Conservation (phyloP, 1,140 invertebrate genomes). For the Acromyrmex echinatior region DNA sequence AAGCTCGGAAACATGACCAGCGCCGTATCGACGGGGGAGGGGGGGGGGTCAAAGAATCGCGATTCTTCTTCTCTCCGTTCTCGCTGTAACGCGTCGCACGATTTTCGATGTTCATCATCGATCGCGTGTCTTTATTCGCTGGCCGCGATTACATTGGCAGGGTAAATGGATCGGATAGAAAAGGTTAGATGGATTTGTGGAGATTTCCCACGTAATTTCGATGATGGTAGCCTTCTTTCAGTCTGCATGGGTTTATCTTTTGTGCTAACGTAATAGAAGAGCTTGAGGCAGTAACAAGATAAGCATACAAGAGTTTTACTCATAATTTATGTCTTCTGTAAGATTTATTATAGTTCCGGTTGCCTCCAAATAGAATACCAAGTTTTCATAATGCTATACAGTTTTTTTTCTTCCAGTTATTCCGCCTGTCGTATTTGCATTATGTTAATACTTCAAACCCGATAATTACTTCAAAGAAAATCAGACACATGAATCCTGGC, state of each 20-base stretch:
- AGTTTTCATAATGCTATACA: not conserved
- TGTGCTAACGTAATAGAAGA: slow-evolving; percentile 18
- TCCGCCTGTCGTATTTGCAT: not conserved
- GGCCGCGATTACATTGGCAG: slow-evolving; percentile 36
- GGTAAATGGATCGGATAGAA: slow-evolving; percentile 34
- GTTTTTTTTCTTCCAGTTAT: not conserved
- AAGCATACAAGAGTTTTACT: not conserved
- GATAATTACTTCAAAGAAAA: slow-evolving; percentile 17
- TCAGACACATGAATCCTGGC: not conserved
- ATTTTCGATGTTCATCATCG: slow-evolving; percentile 28
- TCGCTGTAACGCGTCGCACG: too few relatives aligned
- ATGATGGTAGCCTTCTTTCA: slow-evolving; percentile 38
- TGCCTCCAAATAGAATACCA: not conserved
- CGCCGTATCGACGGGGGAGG: slow-evolving; percentile 30
- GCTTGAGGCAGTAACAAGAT: slow-evolving; percentile 35
- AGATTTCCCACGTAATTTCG: slow-evolving; percentile 39
- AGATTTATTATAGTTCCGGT: not conserved
- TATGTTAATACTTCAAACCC: not conserved
- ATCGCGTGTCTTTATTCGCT: slow-evolving; percentile 63
- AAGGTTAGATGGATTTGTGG: slow-evolving; percentile 29
- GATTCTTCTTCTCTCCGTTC: too few relatives aligned
- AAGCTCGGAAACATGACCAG: slow-evolving; percentile 68
- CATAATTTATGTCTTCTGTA: slow-evolving; percentile 2
- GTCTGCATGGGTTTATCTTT: slow-evolving; percentile 24
- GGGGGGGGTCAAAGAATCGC: too few relatives aligned